Evolutionary conservation across 2,113 vertebrate genomes (phyloP), one percentile per base, ranked within the genome.

Genomic region (Vidua macroura): DNA sequence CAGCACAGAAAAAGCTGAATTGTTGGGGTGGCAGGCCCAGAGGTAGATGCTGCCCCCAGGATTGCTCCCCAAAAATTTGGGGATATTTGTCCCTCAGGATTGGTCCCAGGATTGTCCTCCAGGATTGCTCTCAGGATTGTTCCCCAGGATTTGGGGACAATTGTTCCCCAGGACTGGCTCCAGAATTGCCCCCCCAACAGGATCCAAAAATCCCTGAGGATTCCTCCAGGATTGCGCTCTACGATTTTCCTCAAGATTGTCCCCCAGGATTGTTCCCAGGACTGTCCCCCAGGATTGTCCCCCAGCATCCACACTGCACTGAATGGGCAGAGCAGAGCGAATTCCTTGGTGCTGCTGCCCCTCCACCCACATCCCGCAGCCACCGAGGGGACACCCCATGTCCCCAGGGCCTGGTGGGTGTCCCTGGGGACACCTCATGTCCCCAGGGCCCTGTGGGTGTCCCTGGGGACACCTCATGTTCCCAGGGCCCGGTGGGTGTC

Each of bases 381-480:
- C 35, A 35, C 35, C 35, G 35, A 35, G 35, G 35, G 35, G 35
- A 35, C 35, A 35, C 35, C 35, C 8, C 35, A 35, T 35, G 35
- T 35, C 35, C 35, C 35, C 35, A 35, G 35, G 35, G 35, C 35
- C 35, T 35, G 35, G 35, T 35, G 35, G 35, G 35, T 35, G 35
- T 35, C 35, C 35, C 8, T 35, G 35, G 35, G 35, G 35, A 35
- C 35, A 35, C 35, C 35, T 35, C 35, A 35, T 35, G 52, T 20
- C 53, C 59, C 79, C 44, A 0, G 27, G 1, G 27, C 37, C 58
- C 3, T 9, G 6, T 1, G 13, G 52, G 12, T 43, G 43, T 72
- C 88, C 48, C 5, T 12, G 35, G 59, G 52, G 89, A 62, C 16
- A 30, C 1, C 0, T 23, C 0, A 0, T 41, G 60, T 30, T 56